These are phyloP conservation scores for Lerema accius DNA, from an alignment of 1,140 invertebrate species.

Conservation along the genomic window DNA sequence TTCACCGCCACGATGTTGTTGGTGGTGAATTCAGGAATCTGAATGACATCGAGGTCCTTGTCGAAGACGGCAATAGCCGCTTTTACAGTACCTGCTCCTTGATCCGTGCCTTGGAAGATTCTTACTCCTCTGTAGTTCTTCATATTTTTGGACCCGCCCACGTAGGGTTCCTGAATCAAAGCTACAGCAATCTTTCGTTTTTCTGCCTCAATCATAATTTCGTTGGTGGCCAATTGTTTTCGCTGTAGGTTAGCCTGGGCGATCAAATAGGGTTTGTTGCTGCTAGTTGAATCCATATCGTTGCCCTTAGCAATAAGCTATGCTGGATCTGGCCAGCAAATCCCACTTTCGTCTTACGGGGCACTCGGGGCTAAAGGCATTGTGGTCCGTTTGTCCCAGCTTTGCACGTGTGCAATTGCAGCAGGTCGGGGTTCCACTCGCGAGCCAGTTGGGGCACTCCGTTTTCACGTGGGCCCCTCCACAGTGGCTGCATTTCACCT, in stretches of 20 bases:
- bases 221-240: conserved; percentile 28
- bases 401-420: neutral
- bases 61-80: conserved; percentile 30
- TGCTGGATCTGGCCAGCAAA: neutral
- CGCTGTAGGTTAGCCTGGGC: conserved; percentile 35
- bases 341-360: neutral
- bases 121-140: conserved; percentile 2
- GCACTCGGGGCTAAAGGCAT: neutral
- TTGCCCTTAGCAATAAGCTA: conserved; percentile 13
- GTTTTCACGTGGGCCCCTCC: neutral
- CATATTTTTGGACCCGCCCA: neutral
- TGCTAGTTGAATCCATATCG: neutral
- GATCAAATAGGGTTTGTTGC: neutral
- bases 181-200: neutral
- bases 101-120: conserved; percentile 11
- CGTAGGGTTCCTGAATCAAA: neutral
- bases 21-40: conserved; percentile 12
- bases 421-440: neutral
- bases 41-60: neutral
- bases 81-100: conserved; percentile 19
- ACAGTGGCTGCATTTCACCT: neutral
- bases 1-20: conserved; percentile 23
- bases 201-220: conserved; percentile 11
- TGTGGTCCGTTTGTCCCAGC: neutral
- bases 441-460: neutral